Conservation (phyloP, 2,113 vertebrate genomes). For the Meleagris gallopavo region DNA sequence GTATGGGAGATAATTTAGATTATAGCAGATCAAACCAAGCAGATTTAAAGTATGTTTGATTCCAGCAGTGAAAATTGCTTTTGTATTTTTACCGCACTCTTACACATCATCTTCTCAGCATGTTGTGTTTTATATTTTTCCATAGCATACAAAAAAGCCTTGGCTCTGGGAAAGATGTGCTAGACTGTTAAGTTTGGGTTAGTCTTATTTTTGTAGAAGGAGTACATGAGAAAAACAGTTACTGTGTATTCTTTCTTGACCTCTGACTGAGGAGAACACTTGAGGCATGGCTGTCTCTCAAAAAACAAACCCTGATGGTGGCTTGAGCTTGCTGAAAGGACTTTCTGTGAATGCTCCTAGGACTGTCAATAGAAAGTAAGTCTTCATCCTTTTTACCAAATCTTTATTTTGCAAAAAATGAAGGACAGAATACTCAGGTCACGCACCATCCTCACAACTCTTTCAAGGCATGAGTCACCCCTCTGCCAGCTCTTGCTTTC, state of each 20-base stretch:
- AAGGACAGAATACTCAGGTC: background rate
- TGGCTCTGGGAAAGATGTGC: background rate
- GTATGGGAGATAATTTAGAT: background rate
- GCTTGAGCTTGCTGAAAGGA: background rate
- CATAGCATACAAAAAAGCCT: background rate
- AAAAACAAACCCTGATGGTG: background rate
- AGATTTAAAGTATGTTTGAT: constrained; percentile 25
- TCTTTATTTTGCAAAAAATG: background rate
- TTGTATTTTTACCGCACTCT: background rate
- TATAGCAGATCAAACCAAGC: background rate
- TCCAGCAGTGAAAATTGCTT: constrained; percentile 21
- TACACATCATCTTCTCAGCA: constrained; percentile 31
- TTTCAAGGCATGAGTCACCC: background rate
- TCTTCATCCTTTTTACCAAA: background rate
- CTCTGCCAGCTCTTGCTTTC: background rate
- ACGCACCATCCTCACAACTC: background rate
- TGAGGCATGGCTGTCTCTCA: background rate
- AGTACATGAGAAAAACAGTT: background rate
- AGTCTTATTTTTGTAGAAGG: background rate
- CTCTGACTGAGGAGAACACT: background rate
- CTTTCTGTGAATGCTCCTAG: background rate
- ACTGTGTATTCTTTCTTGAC: background rate
- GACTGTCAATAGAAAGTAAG: background rate
- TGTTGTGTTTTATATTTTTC: background rate
- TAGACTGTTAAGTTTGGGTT: background rate